Conservation (phyloP, 2,113 vertebrate species). For the Calyptommatus sinebrachiatus region DNA sequence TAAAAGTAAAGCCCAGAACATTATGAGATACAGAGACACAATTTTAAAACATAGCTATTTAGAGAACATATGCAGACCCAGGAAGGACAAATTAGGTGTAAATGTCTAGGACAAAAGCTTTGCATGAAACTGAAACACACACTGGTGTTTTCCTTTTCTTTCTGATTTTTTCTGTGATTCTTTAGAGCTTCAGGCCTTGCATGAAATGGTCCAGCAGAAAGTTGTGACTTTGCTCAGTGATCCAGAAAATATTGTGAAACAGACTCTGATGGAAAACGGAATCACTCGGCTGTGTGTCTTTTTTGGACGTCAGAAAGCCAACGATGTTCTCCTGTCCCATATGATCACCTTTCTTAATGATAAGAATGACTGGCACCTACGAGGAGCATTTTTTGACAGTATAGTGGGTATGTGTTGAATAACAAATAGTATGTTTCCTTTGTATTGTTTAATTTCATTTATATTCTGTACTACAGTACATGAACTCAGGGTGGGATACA, state of each 20-base stretch:
- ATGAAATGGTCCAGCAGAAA: slow-evolving; percentile 99
- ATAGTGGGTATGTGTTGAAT: slow-evolving; percentile 86
- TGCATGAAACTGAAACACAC: not conserved
- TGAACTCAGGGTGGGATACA: too few relatives aligned
- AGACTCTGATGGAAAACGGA: slow-evolving; percentile 96
- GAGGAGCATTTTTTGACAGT: slow-evolving; percentile 98
- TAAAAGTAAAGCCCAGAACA: too few relatives aligned
- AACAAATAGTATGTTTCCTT: not conserved
- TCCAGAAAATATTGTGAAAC: slow-evolving; percentile 96
- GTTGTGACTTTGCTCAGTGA: slow-evolving; percentile 97
- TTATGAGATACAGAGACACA: too few relatives aligned
- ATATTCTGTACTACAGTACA: too few relatives aligned
- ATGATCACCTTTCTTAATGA: slow-evolving; percentile 99
- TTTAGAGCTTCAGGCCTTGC: slow-evolving; percentile 93
- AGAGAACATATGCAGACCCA: not conserved
- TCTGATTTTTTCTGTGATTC: not conserved
- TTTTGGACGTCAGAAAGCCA: slow-evolving; percentile 97
- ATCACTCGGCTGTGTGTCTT: slow-evolving; percentile 97
- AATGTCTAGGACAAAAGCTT: not conserved
- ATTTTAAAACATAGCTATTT: not conserved
- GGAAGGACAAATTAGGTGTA: not conserved
- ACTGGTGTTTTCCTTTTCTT: not conserved
- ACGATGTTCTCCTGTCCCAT: slow-evolving; percentile 94
- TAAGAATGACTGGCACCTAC: slow-evolving; percentile 97
- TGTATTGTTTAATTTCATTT: too few relatives aligned